Base-by-base conservation (phyloP, 2,113 vertebrate species). In the Chlorodrepanis virens region DNA sequence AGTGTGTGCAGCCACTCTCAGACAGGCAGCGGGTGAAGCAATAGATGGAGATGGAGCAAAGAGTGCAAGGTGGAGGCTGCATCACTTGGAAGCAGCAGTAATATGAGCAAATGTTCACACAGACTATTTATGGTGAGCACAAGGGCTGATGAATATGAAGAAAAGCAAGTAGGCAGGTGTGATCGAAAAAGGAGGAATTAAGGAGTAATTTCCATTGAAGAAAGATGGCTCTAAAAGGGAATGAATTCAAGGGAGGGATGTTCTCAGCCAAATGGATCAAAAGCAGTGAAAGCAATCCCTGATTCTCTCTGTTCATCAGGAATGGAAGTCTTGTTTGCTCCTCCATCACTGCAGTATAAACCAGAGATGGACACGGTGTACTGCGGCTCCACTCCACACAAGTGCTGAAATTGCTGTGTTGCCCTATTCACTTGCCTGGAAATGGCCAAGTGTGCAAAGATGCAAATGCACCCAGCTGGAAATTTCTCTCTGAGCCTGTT, bases 181-280 rank as follows among this genome's bases (percentile, higher is more conserved):
- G 5, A 83, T 89, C 0, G 7, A 50, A 39, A 87, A 93, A 92
- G 69, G 74, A 87, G 90, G 95, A 96, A 96, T 97, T 96, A 96
- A 91, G 65, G 89, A 84, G 69, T 88, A 68, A 97, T 96, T 89
- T 89, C 80, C 13, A 82, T 29, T 14, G 72, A 87, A 83, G 69
- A 89, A 75, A 78, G 83, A 78, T 75, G 40, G 28, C 49, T 96
- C 90, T 84, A 12, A 87, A 79, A 69, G 40, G 59, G 80, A 93
- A 90, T 39, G 76, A 22, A 10, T 96, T 93, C 2, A 23, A 71
- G 72, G 74, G 33, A 86, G 28, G 80, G 65, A 74, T 91, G 67
- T 83, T 83, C 92, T 54, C 94, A 92, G 56, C 39, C 71, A n/a
- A 85, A 96, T 90, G 79, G 85, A 84, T 96, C n/a, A 75, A 82